Base-by-base conservation (phyloP, 30 jellyfish, hydroid and myxozoan genomes). In the Catostylus mosaicus region DNA sequence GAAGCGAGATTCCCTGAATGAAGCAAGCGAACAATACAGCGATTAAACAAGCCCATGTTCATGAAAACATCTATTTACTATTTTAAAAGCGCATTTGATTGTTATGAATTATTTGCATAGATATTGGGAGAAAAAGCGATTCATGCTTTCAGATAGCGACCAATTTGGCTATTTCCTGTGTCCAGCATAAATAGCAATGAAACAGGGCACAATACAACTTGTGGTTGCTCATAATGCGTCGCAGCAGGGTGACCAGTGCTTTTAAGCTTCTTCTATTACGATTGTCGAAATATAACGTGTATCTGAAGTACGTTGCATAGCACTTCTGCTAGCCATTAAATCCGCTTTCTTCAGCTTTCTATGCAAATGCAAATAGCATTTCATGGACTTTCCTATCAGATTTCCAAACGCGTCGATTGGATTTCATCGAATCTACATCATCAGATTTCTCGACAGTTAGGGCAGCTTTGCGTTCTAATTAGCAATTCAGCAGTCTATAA, bases 41-140 rank as follows among this genome's bases (percentile, higher is more conserved):
- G 91, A 81, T 81, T 81, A 81, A 67, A 81, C 91, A 81, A 30
- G 46, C 57, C 91, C 47, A 50, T 73, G 56, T 81, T 71, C 91
- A 82, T 68, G 91, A 81, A 67, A 66, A 64, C 78, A 67, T 31
- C 73, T 81, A 81, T 67, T 81, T 59, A 67, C 74, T 37, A 68
- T 47, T 47, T 73, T 47, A 68, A 81, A 81, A 81, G 91, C 91
- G 72, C 72, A 67, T 81, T 73, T 62, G 84, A 71, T 37, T 33
- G 80, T 66, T 67, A 31, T 67, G 73, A 56, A 66, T 57, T 64
- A 66, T 59, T 56, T 56, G 75, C 75, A 56, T 59, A 48, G 54
- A 27, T 52, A n/a, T 84, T 81, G 73, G n/a, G 20, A 81, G 72
- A 68, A 74, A 32, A 38, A 81, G 51, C 77, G 77, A 73, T 59